Conservation (phyloP, 2,797 vertebrate species). For the Lophotriccus pileatus region DNA sequence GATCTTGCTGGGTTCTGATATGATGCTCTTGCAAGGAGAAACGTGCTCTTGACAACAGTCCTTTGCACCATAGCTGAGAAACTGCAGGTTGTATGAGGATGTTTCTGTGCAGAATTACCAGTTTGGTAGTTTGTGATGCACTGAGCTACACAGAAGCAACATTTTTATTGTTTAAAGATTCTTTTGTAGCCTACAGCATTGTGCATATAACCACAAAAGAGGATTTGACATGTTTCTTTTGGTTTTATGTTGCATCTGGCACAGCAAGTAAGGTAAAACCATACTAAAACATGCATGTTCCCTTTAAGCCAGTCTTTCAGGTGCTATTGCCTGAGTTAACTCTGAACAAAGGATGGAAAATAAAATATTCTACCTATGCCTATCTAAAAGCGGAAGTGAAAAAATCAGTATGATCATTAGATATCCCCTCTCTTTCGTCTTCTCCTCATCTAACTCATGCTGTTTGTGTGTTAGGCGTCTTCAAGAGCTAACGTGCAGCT, state of each 20-base stretch:
- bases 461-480: accelerated
- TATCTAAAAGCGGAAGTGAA: background rate
- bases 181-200: background rate
- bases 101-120: background rate
- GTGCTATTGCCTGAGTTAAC: background rate
- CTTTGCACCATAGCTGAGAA: background rate
- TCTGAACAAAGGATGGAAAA: background rate
- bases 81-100: accelerated
- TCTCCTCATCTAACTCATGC: background rate
- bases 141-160: background rate
- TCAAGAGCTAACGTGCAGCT: background rate
- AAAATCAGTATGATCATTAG: background rate
- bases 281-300: background rate
- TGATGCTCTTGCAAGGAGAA: background rate
- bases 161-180: background rate
- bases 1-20: background rate
- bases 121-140: background rate
- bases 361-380: background rate
- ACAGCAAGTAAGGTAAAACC: background rate
- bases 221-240: background rate
- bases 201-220: background rate
- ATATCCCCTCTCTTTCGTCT: background rate
- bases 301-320: background rate
- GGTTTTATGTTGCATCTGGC: background rate
- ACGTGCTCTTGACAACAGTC: accelerated